Base-by-base conservation (phyloP, 2,797 vertebrate species). In the Mionectes olivaceus region DNA sequence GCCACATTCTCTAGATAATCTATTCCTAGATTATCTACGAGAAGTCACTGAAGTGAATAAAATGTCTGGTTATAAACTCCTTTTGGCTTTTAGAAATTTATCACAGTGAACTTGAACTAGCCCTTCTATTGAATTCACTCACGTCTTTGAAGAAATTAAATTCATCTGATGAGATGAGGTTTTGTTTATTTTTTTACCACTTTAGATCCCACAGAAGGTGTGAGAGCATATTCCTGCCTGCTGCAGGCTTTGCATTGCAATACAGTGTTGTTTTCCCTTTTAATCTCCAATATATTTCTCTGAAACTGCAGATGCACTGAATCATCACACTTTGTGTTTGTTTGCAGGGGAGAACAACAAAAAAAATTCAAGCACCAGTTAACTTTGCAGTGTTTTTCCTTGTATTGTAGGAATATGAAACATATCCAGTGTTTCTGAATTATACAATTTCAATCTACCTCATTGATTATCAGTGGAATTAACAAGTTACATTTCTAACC, bases 271-370 rank as follows among this genome's bases (percentile, higher is more conserved):
- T 77, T 91, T 91, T 79, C 87, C 57, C 65, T 77, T 90, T 55
- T 61, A 76, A 73, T 55, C 65, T 81, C 64, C 61, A 76, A 1
- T 71, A 47, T 60, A 70, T 96, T 83, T 63, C 93, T 93, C 64
- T 90, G 78, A 92, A 87, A 87, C 69, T 91, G 61, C 43, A 94
- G 92, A 90, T 14, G 11, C 44, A 93, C 35, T 75, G 94, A 91
- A 95, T 90, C 77, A 93, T 55, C 39, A 73, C 33, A 47, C 56
- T 79, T 84, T 71, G 89, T 70, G 86, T 78, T 95, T 93, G 65
- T 91, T 92, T 71, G 33, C 80, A 47, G 86, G 19, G 59, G 43
- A 83, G 64, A 85, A 60, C 9, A 85, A 60, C 9, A 68, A 65
- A 47, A 68, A 60, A 73, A 67, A 2, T 39, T 77, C 56, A 78